phyloP scores from a whole-genome alignment of 2,888 invertebrate species.

The Sarcophaga rosellei region DNA sequence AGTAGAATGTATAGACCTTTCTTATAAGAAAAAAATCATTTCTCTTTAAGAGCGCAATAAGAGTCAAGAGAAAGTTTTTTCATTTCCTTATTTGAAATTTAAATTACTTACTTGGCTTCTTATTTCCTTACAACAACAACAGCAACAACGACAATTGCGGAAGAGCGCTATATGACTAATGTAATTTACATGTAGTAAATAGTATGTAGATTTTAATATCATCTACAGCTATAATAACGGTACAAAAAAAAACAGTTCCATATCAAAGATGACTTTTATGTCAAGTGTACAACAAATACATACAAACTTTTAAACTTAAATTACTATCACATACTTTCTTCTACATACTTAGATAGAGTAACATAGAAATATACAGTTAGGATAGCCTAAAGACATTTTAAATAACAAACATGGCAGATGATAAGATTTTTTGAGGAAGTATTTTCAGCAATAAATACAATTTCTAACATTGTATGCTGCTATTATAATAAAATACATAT shows the following conservation, averaged over 20 bases:
- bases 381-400: slow-evolving; percentile 45
- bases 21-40: too few species aligned
- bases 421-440: not conserved
- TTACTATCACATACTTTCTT: too few species aligned
- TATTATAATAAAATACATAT: too few species aligned
- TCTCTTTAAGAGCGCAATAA: too few species aligned
- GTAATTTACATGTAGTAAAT: slow-evolving; percentile 30
- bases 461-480: too few species aligned
- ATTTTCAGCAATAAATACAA: too few species aligned
- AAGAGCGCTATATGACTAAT: slow-evolving; percentile 3
- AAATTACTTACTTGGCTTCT: slow-evolving; percentile 22
- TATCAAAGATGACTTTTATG: slow-evolving; percentile 47
- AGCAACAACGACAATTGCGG: not conserved
- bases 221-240: not conserved
- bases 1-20: too few species aligned
- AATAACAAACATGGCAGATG: slow-evolving; percentile 10
- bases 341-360: not conserved
- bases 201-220: not conserved
- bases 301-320: too few species aligned
- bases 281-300: slow-evolving; percentile 47
- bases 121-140: not conserved
- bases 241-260: not conserved
- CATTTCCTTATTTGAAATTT: slow-evolving; percentile 51
- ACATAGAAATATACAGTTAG: slow-evolving; percentile 12
- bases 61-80: slow-evolving; percentile 21